Conservation (phyloP, 2,113 vertebrate species). For the Galemys pyrenaicus region DNA sequence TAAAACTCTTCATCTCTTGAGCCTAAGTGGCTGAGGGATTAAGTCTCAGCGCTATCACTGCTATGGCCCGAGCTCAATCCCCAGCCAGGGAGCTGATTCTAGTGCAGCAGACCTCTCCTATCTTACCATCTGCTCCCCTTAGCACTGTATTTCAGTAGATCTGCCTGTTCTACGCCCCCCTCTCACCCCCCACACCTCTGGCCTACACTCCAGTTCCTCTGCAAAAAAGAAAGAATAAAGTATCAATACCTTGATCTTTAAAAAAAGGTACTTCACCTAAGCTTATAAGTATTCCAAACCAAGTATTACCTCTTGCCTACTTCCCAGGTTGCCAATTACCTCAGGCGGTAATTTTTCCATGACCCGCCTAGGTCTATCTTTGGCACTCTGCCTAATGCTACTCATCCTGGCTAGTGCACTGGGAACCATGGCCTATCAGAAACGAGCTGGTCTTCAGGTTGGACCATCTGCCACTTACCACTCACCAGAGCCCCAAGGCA, state of each 20-base stretch:
- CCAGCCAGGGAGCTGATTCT: too few species aligned
- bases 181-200: too few species aligned
- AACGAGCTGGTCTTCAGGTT: constrained; percentile 54
- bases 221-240: too few species aligned
- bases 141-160: not conserved
- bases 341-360: not conserved
- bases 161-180: too few species aligned
- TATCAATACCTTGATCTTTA: too few species aligned
- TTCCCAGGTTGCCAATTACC: constrained; percentile 45
- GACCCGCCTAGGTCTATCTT: not conserved
- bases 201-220: too few species aligned
- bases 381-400: constrained; percentile 53
- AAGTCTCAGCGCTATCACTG: too few species aligned
- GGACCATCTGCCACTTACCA: constrained; percentile 40
- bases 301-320: not conserved
- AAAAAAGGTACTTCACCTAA: too few species aligned
- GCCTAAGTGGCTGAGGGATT: too few species aligned
- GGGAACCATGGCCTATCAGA: constrained; percentile 48
- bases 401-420: constrained; percentile 47
- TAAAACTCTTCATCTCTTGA: not conserved
- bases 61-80: too few species aligned
- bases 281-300: not conserved
- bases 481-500: not conserved
- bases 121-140: not conserved
- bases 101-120: not conserved